Percentiles rank a stretch among this genome's conserved stretches.
phyloP scores from a whole-genome alignment of 2,797 vertebrate species.

The Mallotus villosus region DNA sequence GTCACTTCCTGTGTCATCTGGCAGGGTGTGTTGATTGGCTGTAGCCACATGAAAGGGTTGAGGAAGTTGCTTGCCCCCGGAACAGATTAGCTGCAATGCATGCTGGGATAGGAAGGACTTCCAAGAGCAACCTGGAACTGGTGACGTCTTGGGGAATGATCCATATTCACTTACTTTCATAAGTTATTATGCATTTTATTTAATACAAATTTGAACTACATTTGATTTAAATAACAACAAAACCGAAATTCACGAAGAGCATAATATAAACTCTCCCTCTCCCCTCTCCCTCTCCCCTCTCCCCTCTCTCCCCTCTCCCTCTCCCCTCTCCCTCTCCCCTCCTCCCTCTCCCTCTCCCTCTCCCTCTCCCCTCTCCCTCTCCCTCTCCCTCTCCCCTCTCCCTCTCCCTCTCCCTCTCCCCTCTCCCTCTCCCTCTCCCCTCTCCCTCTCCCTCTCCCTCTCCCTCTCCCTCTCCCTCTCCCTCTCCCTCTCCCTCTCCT shows the following conservation, averaged over 20 bases:
- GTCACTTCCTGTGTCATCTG: slow-evolving; percentile 44
- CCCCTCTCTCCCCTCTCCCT: too few species aligned
- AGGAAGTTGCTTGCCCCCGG: background rate
- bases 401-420: background rate
- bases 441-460: slow-evolving; percentile 2
- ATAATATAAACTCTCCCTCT: background rate
- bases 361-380: slow-evolving; percentile 1
- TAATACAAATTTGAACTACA: too few species aligned
- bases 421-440: too few species aligned
- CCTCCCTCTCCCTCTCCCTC: slow-evolving; percentile 43
- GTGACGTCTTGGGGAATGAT: too few species aligned
- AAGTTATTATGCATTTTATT: too few species aligned
- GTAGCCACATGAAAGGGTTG: background rate
- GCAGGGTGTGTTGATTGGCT: slow-evolving; percentile 1
- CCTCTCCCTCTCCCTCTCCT: slow-evolving; percentile 46
- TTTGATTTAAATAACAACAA: background rate
- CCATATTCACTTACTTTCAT: too few species aligned
- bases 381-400: slow-evolving; percentile 2
- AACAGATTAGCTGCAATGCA: too few species aligned
- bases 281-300: too few species aligned
- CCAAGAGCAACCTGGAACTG: too few species aligned
- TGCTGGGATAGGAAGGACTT: too few species aligned
- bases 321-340: too few species aligned
- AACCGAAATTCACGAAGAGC: background rate
- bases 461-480: background rate